Percentiles rank a stretch among this genome's conserved stretches.
Evolutionary conservation across 2,113 vertebrate genomes (phyloP).

Genomic region (Euleptes europaea): DNA sequence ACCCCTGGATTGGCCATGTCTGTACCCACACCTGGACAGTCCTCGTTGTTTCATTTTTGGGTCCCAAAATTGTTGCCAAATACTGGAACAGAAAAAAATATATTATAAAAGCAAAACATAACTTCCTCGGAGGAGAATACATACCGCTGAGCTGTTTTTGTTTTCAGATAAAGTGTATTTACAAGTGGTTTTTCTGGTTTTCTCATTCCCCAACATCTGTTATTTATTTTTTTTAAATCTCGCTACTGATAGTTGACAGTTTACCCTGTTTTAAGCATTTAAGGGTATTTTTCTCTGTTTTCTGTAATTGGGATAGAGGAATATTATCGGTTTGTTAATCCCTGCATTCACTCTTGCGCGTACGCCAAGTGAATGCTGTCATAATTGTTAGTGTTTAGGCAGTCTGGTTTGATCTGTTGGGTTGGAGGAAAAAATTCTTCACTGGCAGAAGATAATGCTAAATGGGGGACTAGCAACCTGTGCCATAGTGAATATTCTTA

Average conservation of each 20-base stretch:
- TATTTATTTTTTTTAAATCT: background rate
- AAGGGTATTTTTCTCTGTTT: background rate
- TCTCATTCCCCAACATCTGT: slow-evolving; percentile 3
- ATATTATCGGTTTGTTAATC: slow-evolving; percentile 37
- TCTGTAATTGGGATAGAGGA: slow-evolving; percentile 1
- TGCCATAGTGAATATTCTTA: background rate
- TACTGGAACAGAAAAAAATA: background rate
- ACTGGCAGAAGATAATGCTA: slow-evolving; percentile 21
- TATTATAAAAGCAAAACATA: background rate
- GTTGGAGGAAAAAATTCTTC: slow-evolving; percentile 36
- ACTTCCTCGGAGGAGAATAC: background rate
- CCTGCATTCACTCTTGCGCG: slow-evolving; percentile 11
- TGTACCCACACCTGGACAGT: background rate
- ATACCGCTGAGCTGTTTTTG: background rate
- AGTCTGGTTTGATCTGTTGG: background rate
- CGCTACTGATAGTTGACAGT: background rate
- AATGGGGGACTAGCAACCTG: background rate
- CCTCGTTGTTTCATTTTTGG: background rate
- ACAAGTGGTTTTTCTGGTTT: background rate
- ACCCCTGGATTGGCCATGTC: too few species aligned
- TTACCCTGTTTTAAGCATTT: background rate
- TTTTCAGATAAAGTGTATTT: background rate
- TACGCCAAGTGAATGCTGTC: slow-evolving; percentile 39
- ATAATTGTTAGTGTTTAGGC: slow-evolving; percentile 1
- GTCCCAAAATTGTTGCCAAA: background rate